phyloP scores from a whole-genome alignment of 2,797 vertebrate species.

The Hapalemur alaotrensis region DNA sequence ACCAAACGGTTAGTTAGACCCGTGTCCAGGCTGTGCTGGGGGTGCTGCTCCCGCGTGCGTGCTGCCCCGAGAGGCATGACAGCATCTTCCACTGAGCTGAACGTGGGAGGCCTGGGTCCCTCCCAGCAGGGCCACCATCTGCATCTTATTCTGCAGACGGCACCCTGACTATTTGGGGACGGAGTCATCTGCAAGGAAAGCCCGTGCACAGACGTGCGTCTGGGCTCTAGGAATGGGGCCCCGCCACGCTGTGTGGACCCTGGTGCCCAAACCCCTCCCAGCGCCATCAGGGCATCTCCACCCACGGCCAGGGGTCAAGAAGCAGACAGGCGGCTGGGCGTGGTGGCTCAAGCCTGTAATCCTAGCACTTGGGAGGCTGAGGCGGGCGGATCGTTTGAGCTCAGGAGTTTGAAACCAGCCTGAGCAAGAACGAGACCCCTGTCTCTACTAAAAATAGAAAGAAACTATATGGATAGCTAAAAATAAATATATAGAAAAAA shows the following conservation, averaged over 20 bases:
- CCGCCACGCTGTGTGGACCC: not conserved
- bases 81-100: not conserved
- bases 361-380: too few relatives aligned
- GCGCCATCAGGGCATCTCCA: not conserved
- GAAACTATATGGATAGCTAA: too few relatives aligned
- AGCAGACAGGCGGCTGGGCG: not conserved
- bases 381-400: too few relatives aligned
- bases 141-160: not conserved
- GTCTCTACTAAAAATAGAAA: too few relatives aligned
- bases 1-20: conserved; percentile 87
- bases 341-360: too few relatives aligned
- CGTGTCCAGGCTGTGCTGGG: fast-evolving
- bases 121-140: not conserved
- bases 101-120: not conserved
- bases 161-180: not conserved
- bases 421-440: too few relatives aligned
- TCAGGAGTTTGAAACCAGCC: too few relatives aligned
- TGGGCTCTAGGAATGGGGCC: not conserved
- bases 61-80: too few relatives aligned
- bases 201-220: fast-evolving
- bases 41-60: fast-evolving
- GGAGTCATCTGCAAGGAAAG: not conserved
- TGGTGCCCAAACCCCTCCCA: not conserved
- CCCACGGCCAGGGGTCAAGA: not conserved
- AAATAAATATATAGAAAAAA: too few relatives aligned